These are phyloP conservation scores for Smittia sp. DNA, from an alignment of 2,888 invertebrate species.

Conservation along the genomic window DNA sequence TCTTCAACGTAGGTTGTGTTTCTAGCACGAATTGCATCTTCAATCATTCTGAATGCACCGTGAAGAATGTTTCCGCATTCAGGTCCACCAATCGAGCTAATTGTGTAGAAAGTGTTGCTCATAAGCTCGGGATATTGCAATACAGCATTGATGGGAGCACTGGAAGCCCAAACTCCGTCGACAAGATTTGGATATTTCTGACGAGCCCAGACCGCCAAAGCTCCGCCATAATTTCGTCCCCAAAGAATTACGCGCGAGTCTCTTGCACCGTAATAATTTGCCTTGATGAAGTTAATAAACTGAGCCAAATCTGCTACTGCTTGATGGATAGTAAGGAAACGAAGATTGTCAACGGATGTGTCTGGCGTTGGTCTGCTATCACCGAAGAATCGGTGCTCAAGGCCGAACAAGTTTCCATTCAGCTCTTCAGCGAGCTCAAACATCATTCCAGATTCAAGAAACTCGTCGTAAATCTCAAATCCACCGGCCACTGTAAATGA, in stretches of 20 bases:
- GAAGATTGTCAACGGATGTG: slow-evolving; percentile 32
- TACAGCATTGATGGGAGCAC: slow-evolving; percentile 32
- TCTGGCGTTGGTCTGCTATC: slow-evolving; percentile 37
- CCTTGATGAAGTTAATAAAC: slow-evolving; percentile 29
- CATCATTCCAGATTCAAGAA: slow-evolving; percentile 26
- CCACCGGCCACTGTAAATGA: background rate
- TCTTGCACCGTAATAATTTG: slow-evolving; percentile 19
- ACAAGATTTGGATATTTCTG: slow-evolving; percentile 42
- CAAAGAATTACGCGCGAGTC: slow-evolving; percentile 40
- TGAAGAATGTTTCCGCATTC: slow-evolving; percentile 9
- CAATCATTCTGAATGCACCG: slow-evolving; percentile 11
- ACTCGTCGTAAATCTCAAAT: slow-evolving; percentile 1
- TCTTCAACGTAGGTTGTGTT: slow-evolving; percentile 19
- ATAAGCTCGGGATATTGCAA: slow-evolving; percentile 22
- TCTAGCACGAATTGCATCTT: background rate
- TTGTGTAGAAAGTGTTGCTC: slow-evolving; percentile 5
- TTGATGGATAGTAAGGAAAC: slow-evolving; percentile 41
- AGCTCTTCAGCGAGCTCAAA: slow-evolving; percentile 37
- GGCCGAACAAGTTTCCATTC: slow-evolving; percentile 18
- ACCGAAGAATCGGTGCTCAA: slow-evolving; percentile 40
- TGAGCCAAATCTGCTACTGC: slow-evolving; percentile 37
- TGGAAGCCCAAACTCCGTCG: slow-evolving; percentile 42
- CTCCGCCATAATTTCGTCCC: slow-evolving; percentile 40
- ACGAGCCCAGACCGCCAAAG: slow-evolving; percentile 37
- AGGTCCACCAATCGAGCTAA: slow-evolving; percentile 27